These are phyloP conservation scores for Sprattus sprattus DNA, from an alignment of 2,113 vertebrate genomes.

Conservation along the genomic window DNA sequence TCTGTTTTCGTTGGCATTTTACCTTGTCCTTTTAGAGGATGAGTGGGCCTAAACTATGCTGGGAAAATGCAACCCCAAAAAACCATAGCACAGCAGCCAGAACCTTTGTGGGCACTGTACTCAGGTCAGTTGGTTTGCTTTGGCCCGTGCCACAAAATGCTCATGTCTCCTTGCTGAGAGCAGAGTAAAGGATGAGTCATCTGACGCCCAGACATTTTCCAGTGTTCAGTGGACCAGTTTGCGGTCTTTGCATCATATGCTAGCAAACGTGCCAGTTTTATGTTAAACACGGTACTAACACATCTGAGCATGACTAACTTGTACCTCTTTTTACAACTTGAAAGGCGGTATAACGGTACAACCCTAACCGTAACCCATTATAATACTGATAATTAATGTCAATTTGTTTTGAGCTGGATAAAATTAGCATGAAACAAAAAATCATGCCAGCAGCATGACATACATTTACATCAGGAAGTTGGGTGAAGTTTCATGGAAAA, in stretches of 20 bases:
- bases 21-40: slow-evolving; percentile 3
- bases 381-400: neutral
- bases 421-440: no score
- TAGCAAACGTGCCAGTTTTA: neutral
- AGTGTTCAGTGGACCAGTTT: neutral
- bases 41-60: neutral
- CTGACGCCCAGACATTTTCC: slow-evolving; percentile 12
- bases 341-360: neutral
- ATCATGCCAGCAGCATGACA: no score
- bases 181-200: neutral
- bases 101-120: neutral
- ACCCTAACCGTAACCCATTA: neutral
- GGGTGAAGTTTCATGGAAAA: no score
- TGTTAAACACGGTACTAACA: neutral
- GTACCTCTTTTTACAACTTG: neutral
- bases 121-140: slow-evolving; percentile 8
- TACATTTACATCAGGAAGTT: no score
- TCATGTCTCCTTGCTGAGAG: neutral
- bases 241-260: slow-evolving; percentile 2
- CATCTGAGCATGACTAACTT: neutral
- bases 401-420: no score
- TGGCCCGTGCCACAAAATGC: neutral
- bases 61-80: neutral
- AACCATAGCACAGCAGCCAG: neutral
- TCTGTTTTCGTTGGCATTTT: neutral